Conservation (phyloP, 2,113 vertebrate species). For the Procavia capensis region DNA sequence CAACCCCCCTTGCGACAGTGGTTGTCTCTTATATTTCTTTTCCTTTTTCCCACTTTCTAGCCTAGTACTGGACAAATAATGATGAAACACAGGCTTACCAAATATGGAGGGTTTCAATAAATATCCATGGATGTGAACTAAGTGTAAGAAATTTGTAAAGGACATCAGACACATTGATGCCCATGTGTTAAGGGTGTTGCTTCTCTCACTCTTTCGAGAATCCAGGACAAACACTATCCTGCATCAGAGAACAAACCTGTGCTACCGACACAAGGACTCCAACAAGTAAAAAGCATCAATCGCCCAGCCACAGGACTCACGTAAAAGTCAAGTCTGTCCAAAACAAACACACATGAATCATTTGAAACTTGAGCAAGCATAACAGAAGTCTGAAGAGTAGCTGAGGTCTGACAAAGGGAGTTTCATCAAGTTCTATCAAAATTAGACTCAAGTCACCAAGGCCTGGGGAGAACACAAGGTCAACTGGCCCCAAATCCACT, state of each 20-base stretch:
- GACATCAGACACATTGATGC: background rate
- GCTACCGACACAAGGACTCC: background rate
- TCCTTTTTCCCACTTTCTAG: background rate
- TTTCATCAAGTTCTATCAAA: background rate
- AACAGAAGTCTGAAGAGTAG: background rate
- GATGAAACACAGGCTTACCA: background rate
- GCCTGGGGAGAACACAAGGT: background rate
- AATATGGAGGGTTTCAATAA: slow-evolving; percentile 38
- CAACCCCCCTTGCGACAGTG: background rate
- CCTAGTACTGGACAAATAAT: background rate
- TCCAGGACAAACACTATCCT: background rate
- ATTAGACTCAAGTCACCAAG: background rate
- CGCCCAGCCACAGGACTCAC: background rate
- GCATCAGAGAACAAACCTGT: background rate
- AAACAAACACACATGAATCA: slow-evolving; percentile 33
- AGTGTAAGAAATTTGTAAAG: slow-evolving; percentile 35
- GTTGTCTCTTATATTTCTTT: background rate
- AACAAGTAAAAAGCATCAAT: too few relatives aligned
- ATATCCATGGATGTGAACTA: slow-evolving; percentile 26
- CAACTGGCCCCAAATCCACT: background rate
- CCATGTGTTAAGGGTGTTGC: background rate
- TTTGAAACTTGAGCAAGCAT: background rate
- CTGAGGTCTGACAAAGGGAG: slow-evolving; percentile 28
- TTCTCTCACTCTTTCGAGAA: slow-evolving; percentile 39
- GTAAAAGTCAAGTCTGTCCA: background rate